These are phyloP conservation scores for Himantopus leucocephalus DNA, from an alignment of 2,113 vertebrate species.

Conservation along the genomic window DNA sequence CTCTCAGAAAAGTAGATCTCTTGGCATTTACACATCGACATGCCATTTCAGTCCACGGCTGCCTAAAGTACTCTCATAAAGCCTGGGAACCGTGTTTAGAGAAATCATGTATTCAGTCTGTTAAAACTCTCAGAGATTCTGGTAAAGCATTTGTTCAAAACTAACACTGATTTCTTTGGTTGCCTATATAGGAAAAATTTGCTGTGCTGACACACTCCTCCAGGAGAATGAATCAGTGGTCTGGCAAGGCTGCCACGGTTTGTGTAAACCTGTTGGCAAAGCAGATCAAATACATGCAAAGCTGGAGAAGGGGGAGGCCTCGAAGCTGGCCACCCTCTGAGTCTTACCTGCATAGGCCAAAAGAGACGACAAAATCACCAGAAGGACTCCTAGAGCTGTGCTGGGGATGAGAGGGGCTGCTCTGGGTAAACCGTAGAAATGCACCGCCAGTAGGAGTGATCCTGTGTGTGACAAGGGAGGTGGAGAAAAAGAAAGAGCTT, in stretches of 20 bases:
- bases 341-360: conserved; percentile 81
- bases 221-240: background rate
- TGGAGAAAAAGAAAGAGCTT: background rate
- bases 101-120: background rate
- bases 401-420: conserved; percentile 69
- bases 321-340: background rate
- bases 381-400: conserved; percentile 81
- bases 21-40: background rate
- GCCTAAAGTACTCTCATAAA: background rate
- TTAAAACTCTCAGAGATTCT: background rate
- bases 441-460: conserved; percentile 80
- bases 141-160: background rate
- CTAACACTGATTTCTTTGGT: background rate
- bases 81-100: background rate
- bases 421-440: conserved; percentile 72
- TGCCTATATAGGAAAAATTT: background rate
- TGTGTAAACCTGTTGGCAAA: background rate
- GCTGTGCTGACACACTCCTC: background rate
- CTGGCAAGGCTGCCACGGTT: background rate
- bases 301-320: background rate
- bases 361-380: conserved; percentile 75
- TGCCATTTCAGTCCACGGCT: background rate
- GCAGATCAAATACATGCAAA: background rate
- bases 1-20: background rate
- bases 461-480: conserved; percentile 56